Base-by-base conservation (phyloP, 2,797 vertebrate species). In the Phataginus tetradactyla region DNA sequence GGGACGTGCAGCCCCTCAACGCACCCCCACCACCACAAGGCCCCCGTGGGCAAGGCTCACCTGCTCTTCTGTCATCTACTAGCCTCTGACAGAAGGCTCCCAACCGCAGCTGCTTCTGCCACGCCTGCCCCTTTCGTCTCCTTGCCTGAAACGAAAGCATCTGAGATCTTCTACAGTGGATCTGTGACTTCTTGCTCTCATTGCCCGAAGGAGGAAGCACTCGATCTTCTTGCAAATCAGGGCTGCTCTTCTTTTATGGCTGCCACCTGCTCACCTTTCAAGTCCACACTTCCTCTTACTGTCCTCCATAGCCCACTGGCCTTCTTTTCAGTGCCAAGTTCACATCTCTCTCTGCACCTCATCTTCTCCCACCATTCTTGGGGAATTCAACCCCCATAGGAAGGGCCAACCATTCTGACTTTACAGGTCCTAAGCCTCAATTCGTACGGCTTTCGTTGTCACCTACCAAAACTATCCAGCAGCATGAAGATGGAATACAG, bases 1-100 rank as follows among this genome's bases (percentile, higher is more conserved):
- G 18, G 79, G 64, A 4, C 51, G 6, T 2, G n/a, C 32, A 12
- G 25, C 23, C 49, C 63, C 80, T 69, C 93, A 95, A 96, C 92
- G 45, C 66, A 91, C 86, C 55, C 66, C 64, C 32, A 4, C 39
- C 1, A 5, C 57, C 64, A 32, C 5, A 39, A 79, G 34, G 13
- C 49, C 55, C 57, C n/a, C 63, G 53, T 18, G 4, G 1, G 25
- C 29, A 9, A 39, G 1, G 13, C 14, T 71, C 61, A 27, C 51
- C 63, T 49, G 71, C 18, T 25, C 25, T 21, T 89, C 78, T 79
- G 45, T 17, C 66, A 15, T 21, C 66, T 51, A 5, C 39, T 39
- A 63, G 51, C 34, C 39, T 94, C 32, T 29, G 5, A 57, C 37
- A 42, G 12, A 49, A 69, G 51, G 32, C 17, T 51, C 53, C 55